phyloP scores from a whole-genome alignment of 2,113 vertebrate genomes.

The Halcyon malimbica region DNA sequence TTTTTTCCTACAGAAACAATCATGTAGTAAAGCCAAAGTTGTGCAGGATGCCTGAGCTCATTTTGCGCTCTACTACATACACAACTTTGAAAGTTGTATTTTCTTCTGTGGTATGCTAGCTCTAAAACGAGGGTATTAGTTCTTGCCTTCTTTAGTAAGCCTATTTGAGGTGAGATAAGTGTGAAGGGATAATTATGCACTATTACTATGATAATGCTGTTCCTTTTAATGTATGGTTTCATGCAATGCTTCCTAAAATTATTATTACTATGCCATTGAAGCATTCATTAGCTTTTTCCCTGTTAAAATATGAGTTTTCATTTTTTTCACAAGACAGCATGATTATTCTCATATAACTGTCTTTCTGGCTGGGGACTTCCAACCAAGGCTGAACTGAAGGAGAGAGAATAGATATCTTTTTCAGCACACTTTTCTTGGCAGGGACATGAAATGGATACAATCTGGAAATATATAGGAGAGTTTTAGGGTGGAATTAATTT shows the following conservation, averaged over 20 bases:
- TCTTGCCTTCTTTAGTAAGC: not conserved
- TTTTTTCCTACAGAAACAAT: not conserved
- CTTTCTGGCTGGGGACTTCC: not conserved
- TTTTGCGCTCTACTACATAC: not conserved
- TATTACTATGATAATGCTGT: not conserved
- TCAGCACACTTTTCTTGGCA: not conserved
- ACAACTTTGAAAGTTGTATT: not conserved
- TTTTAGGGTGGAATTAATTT: not conserved
- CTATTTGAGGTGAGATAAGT: not conserved
- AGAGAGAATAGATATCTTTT: not conserved
- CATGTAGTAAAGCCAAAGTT: not conserved
- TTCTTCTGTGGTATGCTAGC: not conserved
- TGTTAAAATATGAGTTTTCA: not conserved
- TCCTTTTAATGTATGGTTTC: conserved; percentile 16
- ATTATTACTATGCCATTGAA: not conserved
- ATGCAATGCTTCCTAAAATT: not conserved
- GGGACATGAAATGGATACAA: not conserved
- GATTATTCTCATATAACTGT: not conserved
- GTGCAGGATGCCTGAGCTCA: not conserved
- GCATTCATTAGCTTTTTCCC: not conserved
- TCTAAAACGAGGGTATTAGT: not conserved
- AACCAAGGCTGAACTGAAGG: not conserved
- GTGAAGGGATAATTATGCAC: conserved; percentile 26
- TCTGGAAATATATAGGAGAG: not conserved
- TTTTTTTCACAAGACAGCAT: not conserved